A percentile compares a stretch with the other conserved stretches of the same genome.
Evolutionary conservation across 2,888 invertebrate genomes (phyloP).

Genomic region (Plemyria rubiginata): DNA sequence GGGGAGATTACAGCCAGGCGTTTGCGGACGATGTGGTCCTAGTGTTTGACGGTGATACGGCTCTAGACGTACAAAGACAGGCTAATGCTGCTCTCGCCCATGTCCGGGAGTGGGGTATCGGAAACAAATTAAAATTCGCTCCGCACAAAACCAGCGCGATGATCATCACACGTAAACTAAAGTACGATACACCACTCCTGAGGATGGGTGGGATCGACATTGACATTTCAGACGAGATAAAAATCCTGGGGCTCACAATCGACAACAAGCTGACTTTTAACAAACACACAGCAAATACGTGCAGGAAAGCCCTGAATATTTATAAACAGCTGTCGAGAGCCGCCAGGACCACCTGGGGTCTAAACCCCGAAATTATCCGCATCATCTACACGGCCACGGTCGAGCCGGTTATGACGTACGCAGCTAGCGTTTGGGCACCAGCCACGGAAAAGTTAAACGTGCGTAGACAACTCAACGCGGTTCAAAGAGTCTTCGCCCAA

Average conservation of each 20-base stretch:
- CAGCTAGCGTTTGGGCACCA: background rate
- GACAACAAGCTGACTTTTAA: background rate
- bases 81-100: background rate
- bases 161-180: background rate
- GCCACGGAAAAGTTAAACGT: background rate
- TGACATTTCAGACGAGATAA: background rate
- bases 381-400: background rate
- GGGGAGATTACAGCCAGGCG: background rate
- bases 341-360: background rate
- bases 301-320: background rate
- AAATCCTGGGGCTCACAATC: background rate
- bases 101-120: background rate
- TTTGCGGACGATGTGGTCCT: background rate
- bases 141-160: background rate
- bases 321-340: background rate
- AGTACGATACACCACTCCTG: background rate
- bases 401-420: background rate
- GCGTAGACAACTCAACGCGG: background rate
- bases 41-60: background rate
- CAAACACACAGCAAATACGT: background rate
- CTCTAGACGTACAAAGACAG: background rate
- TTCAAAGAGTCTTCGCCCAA: background rate
- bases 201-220: background rate
- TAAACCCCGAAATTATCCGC: background rate
- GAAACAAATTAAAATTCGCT: background rate